Evolutionary conservation across 2,888 invertebrate genomes (phyloP).

Genomic region (Electrophaes corylata): DNA sequence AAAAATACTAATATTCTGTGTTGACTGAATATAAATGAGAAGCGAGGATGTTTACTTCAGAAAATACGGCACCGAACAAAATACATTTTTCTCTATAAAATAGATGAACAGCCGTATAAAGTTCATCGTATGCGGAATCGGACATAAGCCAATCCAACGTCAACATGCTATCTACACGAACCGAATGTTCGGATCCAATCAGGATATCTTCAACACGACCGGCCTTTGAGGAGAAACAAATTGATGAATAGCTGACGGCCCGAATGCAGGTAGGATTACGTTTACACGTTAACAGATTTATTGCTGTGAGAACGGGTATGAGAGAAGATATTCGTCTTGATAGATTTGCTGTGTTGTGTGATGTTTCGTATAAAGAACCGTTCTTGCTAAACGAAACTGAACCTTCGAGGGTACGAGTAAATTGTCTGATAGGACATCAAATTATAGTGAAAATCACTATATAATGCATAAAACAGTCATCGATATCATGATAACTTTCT

Average conservation of each 20-base stretch:
- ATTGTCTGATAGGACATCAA: not conserved
- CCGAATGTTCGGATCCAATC: conserved; percentile 22
- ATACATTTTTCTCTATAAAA: not conserved
- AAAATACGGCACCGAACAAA: conserved; percentile 1
- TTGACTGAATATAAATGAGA: not conserved
- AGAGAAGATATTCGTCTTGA: conserved; percentile 18
- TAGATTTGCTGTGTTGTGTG: conserved; percentile 6
- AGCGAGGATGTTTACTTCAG: not conserved
- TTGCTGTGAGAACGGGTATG: conserved; percentile 17
- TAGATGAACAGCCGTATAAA: not conserved
- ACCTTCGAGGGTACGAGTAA: not conserved
- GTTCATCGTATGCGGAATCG: conserved; percentile 10
- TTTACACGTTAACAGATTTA: conserved; percentile 38
- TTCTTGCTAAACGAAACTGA: not conserved
- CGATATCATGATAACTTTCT: not conserved
- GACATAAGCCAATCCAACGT: conserved; percentile 10
- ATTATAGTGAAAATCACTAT: too few species aligned
- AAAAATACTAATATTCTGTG: not conserved
- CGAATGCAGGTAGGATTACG: conserved; percentile 33
- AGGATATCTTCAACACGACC: conserved; percentile 26
- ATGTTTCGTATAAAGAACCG: not conserved
- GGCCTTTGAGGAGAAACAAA: conserved; percentile 35
- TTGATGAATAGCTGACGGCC: conserved; percentile 34
- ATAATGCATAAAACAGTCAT: not conserved
- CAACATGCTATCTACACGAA: conserved; percentile 19